A percentile compares a stretch with the other conserved stretches of the same genome.
Conservation (phyloP, 2,888 invertebrate species). For the Pharmacophagus antenor region DNA sequence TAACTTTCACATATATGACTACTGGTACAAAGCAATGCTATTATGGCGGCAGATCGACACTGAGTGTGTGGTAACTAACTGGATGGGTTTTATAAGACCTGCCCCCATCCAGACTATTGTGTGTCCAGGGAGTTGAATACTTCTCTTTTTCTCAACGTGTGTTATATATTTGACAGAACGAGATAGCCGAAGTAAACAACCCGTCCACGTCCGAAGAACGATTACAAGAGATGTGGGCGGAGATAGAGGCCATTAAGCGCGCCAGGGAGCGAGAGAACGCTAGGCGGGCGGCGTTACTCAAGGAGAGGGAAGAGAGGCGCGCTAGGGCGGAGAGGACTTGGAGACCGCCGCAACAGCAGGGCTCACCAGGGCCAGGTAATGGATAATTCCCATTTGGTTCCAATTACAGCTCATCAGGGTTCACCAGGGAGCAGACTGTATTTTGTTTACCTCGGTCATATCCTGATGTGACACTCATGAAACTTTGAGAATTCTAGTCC, state of each 20-base stretch:
- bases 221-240: conserved; percentile 86
- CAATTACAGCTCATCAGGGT: neutral
- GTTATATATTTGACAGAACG: conserved; percentile 50
- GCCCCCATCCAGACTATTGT: too few species aligned
- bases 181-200: conserved; percentile 71
- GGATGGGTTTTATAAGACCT: too few species aligned
- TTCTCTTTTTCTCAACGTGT: neutral
- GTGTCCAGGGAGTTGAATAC: too few species aligned
- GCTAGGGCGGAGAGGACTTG: conserved; percentile 82
- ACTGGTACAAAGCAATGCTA: too few species aligned
- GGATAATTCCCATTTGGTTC: neutral
- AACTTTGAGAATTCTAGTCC: neutral
- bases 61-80: too few species aligned
- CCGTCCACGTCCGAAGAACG: conserved; percentile 84
- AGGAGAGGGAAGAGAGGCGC: conserved; percentile 84
- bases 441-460: neutral
- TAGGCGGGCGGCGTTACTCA: conserved; percentile 82
- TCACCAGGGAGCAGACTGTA: neutral
- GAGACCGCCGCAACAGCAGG: conserved; percentile 61
- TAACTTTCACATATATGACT: too few species aligned
- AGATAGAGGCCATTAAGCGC: conserved; percentile 87
- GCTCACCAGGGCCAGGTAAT: conserved; percentile 11
- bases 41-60: too few species aligned
- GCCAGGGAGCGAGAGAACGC: conserved; percentile 85
- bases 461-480: neutral